Percentiles rank a stretch among this genome's conserved stretches.
phyloP scores from a whole-genome alignment of 2,113 vertebrate species.

The Thermophis baileyi region DNA sequence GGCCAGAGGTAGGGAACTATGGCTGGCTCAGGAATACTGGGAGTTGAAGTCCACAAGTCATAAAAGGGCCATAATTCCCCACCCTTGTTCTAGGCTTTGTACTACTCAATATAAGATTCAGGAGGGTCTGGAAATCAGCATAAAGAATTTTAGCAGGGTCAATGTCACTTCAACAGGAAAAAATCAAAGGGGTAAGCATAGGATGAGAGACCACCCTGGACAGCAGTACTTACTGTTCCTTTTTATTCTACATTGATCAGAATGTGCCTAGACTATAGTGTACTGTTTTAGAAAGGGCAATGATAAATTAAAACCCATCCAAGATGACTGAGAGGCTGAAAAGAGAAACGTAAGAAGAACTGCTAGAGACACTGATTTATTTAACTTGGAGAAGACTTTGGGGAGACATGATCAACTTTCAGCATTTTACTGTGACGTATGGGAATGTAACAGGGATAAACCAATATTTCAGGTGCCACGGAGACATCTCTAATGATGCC shows the following conservation, averaged over 20 bases:
- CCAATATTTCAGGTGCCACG: background rate
- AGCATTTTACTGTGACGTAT: background rate
- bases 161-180: background rate
- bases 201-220: background rate
- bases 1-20: background rate
- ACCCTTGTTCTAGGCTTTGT: too few relatives aligned
- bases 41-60: too few relatives aligned
- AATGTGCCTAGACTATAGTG: background rate
- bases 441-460: background rate
- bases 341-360: background rate
- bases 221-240: background rate
- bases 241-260: background rate
- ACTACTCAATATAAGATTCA: background rate
- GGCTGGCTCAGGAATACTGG: too few relatives aligned
- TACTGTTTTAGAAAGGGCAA: background rate
- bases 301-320: background rate
- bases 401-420: background rate
- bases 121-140: background rate
- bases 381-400: background rate
- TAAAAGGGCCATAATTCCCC: too few relatives aligned
- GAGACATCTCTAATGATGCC: background rate
- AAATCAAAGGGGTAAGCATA: background rate
- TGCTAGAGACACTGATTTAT: background rate
- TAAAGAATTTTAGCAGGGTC: background rate
- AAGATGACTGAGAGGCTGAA: background rate